Percentiles rank a stretch among this genome's conserved stretches.
Evolutionary conservation across 2,113 vertebrate genomes (phyloP).

Genomic region (Ammospiza nelsoni): DNA sequence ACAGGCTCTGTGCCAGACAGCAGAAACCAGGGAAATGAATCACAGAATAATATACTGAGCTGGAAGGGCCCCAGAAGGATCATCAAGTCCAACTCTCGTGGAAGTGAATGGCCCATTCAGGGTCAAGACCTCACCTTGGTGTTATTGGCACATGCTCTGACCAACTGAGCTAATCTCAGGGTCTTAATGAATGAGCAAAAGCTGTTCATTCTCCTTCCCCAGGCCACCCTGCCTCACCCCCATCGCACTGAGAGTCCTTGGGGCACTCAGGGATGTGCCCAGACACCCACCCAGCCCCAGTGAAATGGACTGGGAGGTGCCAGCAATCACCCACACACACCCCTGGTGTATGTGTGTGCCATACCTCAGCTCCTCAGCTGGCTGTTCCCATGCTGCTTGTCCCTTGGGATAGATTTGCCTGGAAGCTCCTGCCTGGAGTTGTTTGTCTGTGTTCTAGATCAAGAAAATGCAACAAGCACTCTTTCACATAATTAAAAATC

Average conservation of each 20-base stretch:
- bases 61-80: background rate
- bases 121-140: background rate
- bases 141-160: background rate
- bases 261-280: background rate
- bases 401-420: background rate
- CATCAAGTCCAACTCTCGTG: accelerated
- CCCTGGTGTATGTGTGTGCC: background rate
- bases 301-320: background rate
- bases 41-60: background rate
- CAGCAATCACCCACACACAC: background rate
- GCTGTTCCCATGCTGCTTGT: background rate
- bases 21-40: background rate
- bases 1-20: accelerated
- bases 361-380: background rate
- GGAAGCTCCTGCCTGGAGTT: background rate
- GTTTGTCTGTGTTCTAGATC: background rate
- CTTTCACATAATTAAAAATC: background rate
- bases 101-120: background rate
- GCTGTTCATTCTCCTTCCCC: background rate
- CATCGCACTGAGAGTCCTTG: accelerated
- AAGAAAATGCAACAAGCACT: background rate
- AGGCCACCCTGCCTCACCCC: background rate
- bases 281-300: background rate
- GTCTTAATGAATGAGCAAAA: background rate
- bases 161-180: background rate